phyloP scores from a whole-genome alignment of 2,888 invertebrate genomes.

The Cordylochernes scorpioides region DNA sequence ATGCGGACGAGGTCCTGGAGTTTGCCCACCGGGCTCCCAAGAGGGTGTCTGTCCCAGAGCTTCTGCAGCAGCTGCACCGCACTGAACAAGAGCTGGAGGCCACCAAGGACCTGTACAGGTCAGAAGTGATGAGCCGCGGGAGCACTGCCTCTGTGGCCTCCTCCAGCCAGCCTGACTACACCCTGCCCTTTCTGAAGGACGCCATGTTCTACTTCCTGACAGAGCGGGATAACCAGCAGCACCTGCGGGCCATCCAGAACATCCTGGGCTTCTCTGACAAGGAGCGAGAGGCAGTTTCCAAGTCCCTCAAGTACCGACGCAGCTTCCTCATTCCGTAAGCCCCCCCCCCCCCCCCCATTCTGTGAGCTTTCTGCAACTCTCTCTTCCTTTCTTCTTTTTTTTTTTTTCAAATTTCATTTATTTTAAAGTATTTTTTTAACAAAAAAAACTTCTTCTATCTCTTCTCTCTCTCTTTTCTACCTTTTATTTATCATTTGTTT shows the following conservation, averaged over 20 bases:
- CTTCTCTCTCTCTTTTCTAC: no score
- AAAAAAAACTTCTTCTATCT: no score
- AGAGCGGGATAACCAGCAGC: slow-evolving; percentile 61
- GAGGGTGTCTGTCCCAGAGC: slow-evolving; percentile 36
- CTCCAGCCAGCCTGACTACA: slow-evolving; percentile 50
- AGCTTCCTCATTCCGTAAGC: no score
- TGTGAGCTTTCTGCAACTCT: no score
- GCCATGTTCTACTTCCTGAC: slow-evolving; percentile 75
- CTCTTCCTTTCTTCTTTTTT: no score
- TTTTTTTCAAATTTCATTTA: no score
- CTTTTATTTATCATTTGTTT: no score
- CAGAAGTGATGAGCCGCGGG: slow-evolving; percentile 8
- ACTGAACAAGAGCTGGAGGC: slow-evolving; percentile 63
- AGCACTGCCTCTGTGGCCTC: no score
- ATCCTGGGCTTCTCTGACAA: slow-evolving; percentile 59
- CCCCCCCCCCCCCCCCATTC: no score
- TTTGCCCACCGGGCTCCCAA: slow-evolving; percentile 9
- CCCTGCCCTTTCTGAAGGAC: slow-evolving; percentile 68
- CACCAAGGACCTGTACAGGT: slow-evolving; percentile 30
- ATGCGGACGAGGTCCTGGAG: slow-evolving; percentile 34
- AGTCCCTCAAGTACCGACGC: slow-evolving; percentile 12
- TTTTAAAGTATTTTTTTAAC: no score
- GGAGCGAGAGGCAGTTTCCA: slow-evolving; percentile 47
- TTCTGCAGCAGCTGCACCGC: slow-evolving; percentile 51
- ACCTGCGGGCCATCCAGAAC: slow-evolving; percentile 65